Evolutionary conservation across 1,140 invertebrate genomes (phyloP), one percentile per base, ranked within the genome.

Genomic region (Aphis craccivora): DNA sequence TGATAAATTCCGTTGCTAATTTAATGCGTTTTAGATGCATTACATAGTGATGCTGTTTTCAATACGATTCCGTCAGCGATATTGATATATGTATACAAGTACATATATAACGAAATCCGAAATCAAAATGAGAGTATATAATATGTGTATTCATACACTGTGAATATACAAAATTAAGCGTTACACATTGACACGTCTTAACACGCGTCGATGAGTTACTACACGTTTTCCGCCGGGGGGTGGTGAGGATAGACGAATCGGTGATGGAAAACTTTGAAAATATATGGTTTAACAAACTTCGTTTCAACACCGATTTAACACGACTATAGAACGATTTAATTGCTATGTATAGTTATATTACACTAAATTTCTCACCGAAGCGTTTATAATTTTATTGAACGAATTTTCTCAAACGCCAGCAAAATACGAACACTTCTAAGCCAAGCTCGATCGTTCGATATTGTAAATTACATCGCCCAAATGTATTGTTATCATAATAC

Each of bases 1-100:
- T 83, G 90, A 92, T 92, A 92, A 83, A 92, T 48, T 83, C 9
- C 67, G 67, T 51, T 51, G 45, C 43, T 76, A 83, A 83, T 92
- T 67, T 90, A 90, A 90, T 90, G 60, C 37, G 55, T 90, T 90
- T 30, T 90, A 55, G 53, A 45, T 90, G 30, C 25, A 90, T 90
- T 55, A 60, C 37, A 43, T 40, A 90, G 60, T 60, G 88, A 60
- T 90, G 88, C 22, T 55, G 51, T 90, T 90, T 90, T 60, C 23
- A 90, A 60, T 40, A 55, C 53, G 51, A 40, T 60, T 25, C 87
- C 48, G 87, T 53, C 18, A 22, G 37, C 45, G 86, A 87, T 45
- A 22, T 22, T 84, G 23, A 23, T 83, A 45, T 45, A 11, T 0
- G 20, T 81, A 22, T 81, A 35, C 22, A 18, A 43, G 7, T 84